Evolutionary conservation across 2,113 vertebrate genomes (phyloP).

Genomic region (Leucopsar rothschildi): DNA sequence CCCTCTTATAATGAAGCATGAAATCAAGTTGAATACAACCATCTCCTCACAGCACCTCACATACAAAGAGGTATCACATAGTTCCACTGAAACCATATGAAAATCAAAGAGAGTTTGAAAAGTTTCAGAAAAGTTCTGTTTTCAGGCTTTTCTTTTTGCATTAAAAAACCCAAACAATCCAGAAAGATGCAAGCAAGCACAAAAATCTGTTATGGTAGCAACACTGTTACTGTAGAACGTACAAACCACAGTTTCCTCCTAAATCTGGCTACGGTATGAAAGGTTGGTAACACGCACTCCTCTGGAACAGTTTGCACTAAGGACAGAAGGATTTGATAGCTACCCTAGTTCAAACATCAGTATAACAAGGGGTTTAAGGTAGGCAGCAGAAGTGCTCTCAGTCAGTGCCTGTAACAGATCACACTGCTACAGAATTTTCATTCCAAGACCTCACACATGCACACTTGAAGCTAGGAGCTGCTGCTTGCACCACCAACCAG

Average conservation of each 20-base stretch:
- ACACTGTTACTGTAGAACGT: neutral
- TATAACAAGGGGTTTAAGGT: neutral
- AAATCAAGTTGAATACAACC: neutral
- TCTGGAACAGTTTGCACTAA: neutral
- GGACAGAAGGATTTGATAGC: neutral
- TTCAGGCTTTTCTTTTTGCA: neutral
- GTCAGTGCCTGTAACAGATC: neutral
- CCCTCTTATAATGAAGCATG: neutral
- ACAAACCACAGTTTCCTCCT: neutral
- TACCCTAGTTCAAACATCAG: neutral
- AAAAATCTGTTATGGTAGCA: neutral
- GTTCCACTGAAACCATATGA: neutral
- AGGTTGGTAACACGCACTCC: neutral
- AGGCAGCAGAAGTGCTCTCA: neutral
- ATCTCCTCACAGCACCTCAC: neutral
- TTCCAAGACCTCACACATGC: fast-evolving
- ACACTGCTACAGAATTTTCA: neutral
- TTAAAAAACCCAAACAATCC: neutral
- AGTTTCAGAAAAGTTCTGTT: neutral
- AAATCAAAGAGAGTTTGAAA: neutral
- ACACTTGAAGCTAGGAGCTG: neutral
- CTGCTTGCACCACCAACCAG: neutral
- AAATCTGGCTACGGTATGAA: neutral
- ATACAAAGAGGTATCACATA: neutral
- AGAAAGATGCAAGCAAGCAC: neutral